Evolutionary conservation across 1,140 invertebrate genomes (phyloP), one percentile per base, ranked within the genome.

Genomic region (Hyposmocoma kahamanoa): DNA sequence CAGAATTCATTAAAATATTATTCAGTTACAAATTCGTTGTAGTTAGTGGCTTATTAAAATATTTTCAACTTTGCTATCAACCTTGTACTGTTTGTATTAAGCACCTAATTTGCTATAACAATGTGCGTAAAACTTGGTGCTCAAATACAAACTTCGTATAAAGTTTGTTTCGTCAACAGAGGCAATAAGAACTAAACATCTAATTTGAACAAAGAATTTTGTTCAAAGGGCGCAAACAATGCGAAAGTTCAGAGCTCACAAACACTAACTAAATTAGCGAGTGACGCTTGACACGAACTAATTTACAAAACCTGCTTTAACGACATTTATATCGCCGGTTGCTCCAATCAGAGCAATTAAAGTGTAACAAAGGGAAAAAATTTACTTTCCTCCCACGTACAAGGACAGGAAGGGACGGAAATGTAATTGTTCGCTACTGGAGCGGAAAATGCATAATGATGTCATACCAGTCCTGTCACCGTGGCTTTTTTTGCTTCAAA

Each of bases 301-400:
- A 52, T 45, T 60, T 59, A 56, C 55, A 59, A 60, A 70, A 65
- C 60, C 67, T 17, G 32, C 64, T 42, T 42, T 57, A 48, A 69
- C 61, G 61, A 58, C 58, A 60, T 72, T 69, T 64, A 72, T 67
- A 67, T 60, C 28, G 62, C 54, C 56, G 62, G 59, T 66, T 60
- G 64, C 64, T 71, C 67, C 70, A 72, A 75, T 75, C 72, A 70
- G 56, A 67, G 61, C 68, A 72, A 72, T 75, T 72, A 72, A 68
- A 57, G 53, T 47, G 68, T 50, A 69, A 64, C 60, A 64, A 64
- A 63, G 58, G 47, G 49, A 53, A 66, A 62, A 66, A 63, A 53
- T 58, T 51, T 15, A 47, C 51, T 59, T 50, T 39, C 53, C 50
- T 44, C 55, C 58, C 55, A 50, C 55, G 56, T 61, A 47, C 32